A percentile compares a stretch with the other conserved stretches of the same genome.
These are phyloP conservation scores for Epinotia demarniana DNA, from an alignment of 2,888 invertebrate species.

Conservation along the genomic window DNA sequence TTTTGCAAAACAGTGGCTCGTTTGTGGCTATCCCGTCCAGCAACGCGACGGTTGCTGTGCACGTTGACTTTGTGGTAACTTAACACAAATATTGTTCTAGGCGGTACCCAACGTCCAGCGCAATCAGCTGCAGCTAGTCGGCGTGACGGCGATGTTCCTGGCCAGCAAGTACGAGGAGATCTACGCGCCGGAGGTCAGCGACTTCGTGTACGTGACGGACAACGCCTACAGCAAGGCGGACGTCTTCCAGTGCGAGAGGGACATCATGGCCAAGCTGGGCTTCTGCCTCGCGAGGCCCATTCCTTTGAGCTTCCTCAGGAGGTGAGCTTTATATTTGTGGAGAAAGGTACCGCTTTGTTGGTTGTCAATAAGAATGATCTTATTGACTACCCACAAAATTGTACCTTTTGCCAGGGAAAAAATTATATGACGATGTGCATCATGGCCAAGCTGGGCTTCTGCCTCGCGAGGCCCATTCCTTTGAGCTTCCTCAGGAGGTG, in stretches of 20 bases:
- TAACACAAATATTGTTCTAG: constrained; percentile 68
- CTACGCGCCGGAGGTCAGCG: constrained; percentile 92
- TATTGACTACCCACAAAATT: neutral
- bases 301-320: constrained; percentile 94
- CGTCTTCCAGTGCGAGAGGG: constrained; percentile 92
- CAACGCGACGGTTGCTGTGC: neutral
- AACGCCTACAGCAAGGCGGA: constrained; percentile 92
- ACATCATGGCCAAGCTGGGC: constrained; percentile 90
- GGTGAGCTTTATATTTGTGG: constrained; percentile 76
- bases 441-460: constrained; percentile 90
- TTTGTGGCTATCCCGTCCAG: neutral
- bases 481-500: constrained; percentile 95
- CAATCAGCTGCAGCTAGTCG: constrained; percentile 93
- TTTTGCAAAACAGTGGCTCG: neutral
- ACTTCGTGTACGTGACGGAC: constrained; percentile 97
- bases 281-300: constrained; percentile 94
- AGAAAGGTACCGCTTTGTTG: neutral
- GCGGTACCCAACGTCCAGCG: constrained; percentile 85
- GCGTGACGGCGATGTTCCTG: constrained; percentile 94
- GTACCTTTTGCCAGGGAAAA: neutral
- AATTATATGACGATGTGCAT: too few species aligned
- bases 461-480: constrained; percentile 93
- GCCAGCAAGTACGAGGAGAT: constrained; percentile 98
- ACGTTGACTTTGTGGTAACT: neutral
- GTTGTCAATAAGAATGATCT: neutral